These are phyloP conservation scores for Ictalurus furcatus DNA, from an alignment of 2,113 vertebrate genomes.

Conservation along the genomic window DNA sequence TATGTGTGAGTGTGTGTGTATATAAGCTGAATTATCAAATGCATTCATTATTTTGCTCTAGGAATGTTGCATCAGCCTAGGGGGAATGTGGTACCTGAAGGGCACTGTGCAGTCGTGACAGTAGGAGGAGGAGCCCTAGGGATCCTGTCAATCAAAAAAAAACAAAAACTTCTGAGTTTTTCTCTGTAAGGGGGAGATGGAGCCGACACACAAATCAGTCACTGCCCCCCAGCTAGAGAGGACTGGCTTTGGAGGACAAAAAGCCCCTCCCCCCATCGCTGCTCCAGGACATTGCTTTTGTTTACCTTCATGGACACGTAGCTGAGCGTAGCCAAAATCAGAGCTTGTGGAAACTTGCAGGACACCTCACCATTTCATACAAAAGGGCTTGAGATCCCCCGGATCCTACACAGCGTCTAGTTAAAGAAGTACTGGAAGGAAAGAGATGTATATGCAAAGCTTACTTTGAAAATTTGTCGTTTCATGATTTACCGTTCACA, in stretches of 20 bases:
- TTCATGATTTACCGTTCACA: conserved; percentile 30
- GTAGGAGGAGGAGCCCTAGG: conserved; percentile 51
- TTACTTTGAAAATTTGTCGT: conserved; percentile 28
- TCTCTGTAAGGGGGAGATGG: conserved; percentile 41
- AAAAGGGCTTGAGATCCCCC: conserved; percentile 50
- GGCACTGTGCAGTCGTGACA: conserved; percentile 95
- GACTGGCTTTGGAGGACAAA: conserved; percentile 38
- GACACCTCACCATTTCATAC: conserved; percentile 38
- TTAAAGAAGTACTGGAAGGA: background rate
- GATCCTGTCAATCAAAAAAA: conserved; percentile 43
- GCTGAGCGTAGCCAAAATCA: conserved; percentile 29
- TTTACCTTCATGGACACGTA: conserved; percentile 49
- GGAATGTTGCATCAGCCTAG: conserved; percentile 93
- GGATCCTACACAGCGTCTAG: conserved; percentile 4
- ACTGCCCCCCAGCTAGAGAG: conserved; percentile 44
- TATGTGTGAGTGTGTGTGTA: too few relatives aligned
- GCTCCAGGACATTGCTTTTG: conserved; percentile 47
- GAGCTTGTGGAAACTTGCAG: conserved; percentile 24
- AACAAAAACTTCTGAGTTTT: conserved; percentile 45
- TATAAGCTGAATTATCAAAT: background rate
- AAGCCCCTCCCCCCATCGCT: conserved; percentile 29
- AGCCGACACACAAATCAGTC: conserved; percentile 59
- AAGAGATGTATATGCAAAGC: conserved; percentile 39
- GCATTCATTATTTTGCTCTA: conserved; percentile 58
- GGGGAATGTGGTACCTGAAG: conserved; percentile 97